These are phyloP conservation scores for Atethmia centrago DNA, from an alignment of 2,888 invertebrate species.

Conservation along the genomic window DNA sequence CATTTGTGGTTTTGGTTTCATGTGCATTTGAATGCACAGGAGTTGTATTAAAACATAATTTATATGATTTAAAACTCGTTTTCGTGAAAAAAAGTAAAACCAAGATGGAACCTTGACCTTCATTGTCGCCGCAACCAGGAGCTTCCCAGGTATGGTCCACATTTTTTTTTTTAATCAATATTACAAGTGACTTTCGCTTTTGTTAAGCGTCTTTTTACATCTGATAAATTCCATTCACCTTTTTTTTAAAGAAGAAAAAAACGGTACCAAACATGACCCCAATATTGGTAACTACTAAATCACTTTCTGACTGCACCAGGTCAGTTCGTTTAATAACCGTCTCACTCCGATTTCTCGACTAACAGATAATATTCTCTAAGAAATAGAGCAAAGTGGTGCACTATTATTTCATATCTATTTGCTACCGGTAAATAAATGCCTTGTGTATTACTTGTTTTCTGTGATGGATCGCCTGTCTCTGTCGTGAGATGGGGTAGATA, in stretches of 20 bases:
- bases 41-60: too few relatives aligned
- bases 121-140: not conserved
- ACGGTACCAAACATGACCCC: not conserved
- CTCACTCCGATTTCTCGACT: slow-evolving; percentile 25
- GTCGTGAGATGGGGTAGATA: slow-evolving; percentile 54
- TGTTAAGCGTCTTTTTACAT: too few relatives aligned
- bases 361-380: slow-evolving; percentile 44
- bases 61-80: not conserved
- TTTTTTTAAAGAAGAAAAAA: too few relatives aligned
- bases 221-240: too few relatives aligned
- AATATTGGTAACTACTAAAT: slow-evolving; percentile 15
- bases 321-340: slow-evolving; percentile 41
- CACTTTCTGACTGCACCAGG: not conserved
- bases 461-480: slow-evolving; percentile 57
- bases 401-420: slow-evolving; percentile 63
- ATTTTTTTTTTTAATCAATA: too few relatives aligned
- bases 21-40: too few relatives aligned
- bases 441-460: slow-evolving; percentile 53
- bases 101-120: not conserved
- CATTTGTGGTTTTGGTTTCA: too few relatives aligned
- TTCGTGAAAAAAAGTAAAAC: not conserved
- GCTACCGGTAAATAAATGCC: slow-evolving; percentile 57
- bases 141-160: not conserved
- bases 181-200: too few relatives aligned
- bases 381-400: slow-evolving; percentile 51